Evolutionary conservation across 2,113 vertebrate genomes (phyloP), one percentile per base, ranked within the genome.

Genomic region (Hippocampus abdominalis): DNA sequence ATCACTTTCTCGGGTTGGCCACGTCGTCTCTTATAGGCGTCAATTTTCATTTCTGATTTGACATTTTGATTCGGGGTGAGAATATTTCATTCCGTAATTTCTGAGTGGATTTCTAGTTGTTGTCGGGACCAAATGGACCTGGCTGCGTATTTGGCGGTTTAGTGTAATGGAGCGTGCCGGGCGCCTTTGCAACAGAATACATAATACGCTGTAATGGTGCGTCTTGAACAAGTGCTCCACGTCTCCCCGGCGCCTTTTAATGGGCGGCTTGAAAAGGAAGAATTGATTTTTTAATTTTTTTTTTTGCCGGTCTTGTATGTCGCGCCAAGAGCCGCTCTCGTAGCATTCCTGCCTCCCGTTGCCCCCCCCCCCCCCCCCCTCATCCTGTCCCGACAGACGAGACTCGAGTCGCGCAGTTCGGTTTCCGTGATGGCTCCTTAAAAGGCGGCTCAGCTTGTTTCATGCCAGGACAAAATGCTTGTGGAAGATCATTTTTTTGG

Each of bases 221-320:
- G 80, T 89, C 79, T 81, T 83, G 74, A 77, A 69, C 68, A 77
- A 82, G 77, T 77, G 86, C 83, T 79, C 82, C 75, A 76, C 80
- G 39, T 81, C 73, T 82, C 72, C 75, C 75, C 69, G 83, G 84
- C 74, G 79, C 84, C 84, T 66, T 83, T 86, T 87, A 87, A 90
- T 89, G 85, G 84, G 66, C 75, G 77, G 69, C 76, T 86, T 83
- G 81, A 77, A 84, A 87, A 85, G 77, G 71, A 40, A 72, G 74
- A 81, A 90, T 91, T 89, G 86, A 90, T 88, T 90, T 87, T 59
- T 15, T 25, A 2, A 11, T 56, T 16, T 25, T 59, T 13, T 44
- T 44, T 48, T 48, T 48, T 13, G 56, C 15, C 13, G 56, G 56
- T 29, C 56, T 59, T 27, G 60, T 59, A 60, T 42, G 61, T 12